These are phyloP conservation scores for Gobio gobio DNA, from an alignment of 2,113 vertebrate species.

Conservation along the genomic window DNA sequence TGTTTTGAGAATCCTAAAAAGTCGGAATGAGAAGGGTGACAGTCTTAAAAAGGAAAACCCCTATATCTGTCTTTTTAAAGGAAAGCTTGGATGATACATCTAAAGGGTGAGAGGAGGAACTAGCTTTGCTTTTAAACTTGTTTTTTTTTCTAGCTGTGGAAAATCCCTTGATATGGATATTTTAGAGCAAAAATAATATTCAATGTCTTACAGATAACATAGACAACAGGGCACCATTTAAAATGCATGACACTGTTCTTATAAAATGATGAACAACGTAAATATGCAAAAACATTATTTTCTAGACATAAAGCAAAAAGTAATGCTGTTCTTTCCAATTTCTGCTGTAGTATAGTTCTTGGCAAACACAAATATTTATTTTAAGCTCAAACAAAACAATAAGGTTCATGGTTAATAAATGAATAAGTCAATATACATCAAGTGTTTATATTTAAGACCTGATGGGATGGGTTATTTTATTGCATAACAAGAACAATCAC, in stretches of 20 bases:
- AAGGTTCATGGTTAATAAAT: too few species aligned
- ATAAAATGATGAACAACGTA: neutral
- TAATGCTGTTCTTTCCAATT: too few species aligned
- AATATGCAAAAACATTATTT: too few species aligned
- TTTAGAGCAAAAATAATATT: constrained; percentile 1
- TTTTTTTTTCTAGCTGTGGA: neutral
- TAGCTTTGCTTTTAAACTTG: neutral
- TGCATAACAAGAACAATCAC: too few species aligned
- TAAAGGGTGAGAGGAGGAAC: neutral
- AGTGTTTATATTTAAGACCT: too few species aligned
- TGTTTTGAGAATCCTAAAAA: constrained; percentile 57
- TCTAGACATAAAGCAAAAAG: too few species aligned
- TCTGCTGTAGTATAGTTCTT: too few species aligned
- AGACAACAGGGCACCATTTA: neutral
- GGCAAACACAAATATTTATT: too few species aligned
- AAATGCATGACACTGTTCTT: neutral
- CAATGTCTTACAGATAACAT: neutral
- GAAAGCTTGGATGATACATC: constrained; percentile 39
- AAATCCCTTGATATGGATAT: constrained; percentile 11
- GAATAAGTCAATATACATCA: too few species aligned
- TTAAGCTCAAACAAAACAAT: too few species aligned
- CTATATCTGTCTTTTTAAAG: neutral
- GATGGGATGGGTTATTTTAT: too few species aligned
- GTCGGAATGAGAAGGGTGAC: neutral
- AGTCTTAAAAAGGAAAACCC: constrained; percentile 6